Base-by-base conservation (phyloP, 2,888 invertebrate genomes). In the Dicyrtoma fusca region DNA sequence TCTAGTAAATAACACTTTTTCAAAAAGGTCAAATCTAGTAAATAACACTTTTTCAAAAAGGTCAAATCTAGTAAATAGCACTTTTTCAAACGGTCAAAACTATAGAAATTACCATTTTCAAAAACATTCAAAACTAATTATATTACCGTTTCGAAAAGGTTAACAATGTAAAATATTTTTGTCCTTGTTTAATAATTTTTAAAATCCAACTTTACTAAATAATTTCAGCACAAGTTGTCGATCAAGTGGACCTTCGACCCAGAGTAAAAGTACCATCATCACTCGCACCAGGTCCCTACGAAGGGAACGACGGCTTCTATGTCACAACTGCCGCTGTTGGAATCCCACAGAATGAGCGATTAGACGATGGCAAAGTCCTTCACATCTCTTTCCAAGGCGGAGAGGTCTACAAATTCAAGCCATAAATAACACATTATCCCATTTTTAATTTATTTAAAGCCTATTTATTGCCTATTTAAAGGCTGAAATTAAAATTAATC, bases 341-440 rank as follows among this genome's bases (percentile, higher is more conserved):
- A 53, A 59, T 73, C 25, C 21, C 63, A 19, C 26, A 55, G 11
- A 57, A 70, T 17, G 21, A 57, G n/a, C 14, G 21, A 59, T 45
- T 42, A 14, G 74, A 72, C 44, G 72, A 72, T 34, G 74, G 74
- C 0, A 74, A 74, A 72, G 62, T 74, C 23, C 62, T 55, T n/a
- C 72, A 72, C 53, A 53, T 74, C 11, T 64, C 55, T 1, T 62
- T 74, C 57, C 51, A 59, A 8, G 74, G 74, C 10, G 72, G 59
- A 23, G 69, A 69, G 21, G 63, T 70, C 17, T 65, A 63, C 17
- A 23, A 55, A n/a, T 68, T 55, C n/a, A 55, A 10, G 14, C 55
- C 68, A 13, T 68, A 23, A 68, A 14, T 47, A 10, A 21, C 6
- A 19, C 13, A 53, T 19, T 51, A 11, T 8, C 34, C 34, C 4